Evolutionary conservation across 2,797 vertebrate species (phyloP), one percentile per base, ranked within the genome.

Genomic region (Anas acuta): DNA sequence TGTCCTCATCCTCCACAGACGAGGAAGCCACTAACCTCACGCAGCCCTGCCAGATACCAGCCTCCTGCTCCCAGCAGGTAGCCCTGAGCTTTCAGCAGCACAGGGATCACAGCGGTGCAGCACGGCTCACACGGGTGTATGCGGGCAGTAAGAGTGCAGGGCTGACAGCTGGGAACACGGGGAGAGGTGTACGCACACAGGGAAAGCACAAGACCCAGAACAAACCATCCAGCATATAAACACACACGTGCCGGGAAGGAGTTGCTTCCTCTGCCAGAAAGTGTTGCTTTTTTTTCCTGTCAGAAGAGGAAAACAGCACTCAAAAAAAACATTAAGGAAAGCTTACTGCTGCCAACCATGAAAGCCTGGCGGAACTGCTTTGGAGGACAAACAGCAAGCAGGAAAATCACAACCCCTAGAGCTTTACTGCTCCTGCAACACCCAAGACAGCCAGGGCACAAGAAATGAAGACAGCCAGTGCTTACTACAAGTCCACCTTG

Each of bases 21-120:
- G 47, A 85, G 66, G 57, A 20, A 17, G 47, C 0, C 1, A n/a
- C 28, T 0, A 0, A 51, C 57, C 61, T 64, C 57, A 2, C 0
- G 5, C 41, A 72, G 51, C 54, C 37, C 28, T 78, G 80, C 37
- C 51, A 76, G 58, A 71, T 56, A 77, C 32, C 58, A 84, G 85
- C 57, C 54, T 57, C 69, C 28, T 8, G 30, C 51, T 75, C n/a
- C 8, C 65, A 21, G 28, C 6, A 8, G 57, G 25, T 16, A 81
- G 65, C 54, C 58, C 62, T 28, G 64, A 3, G 17, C 85, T 45
- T 53, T 41, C 79, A 51, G 85, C 51, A 76, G 30, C 35, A 13
- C 47, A n/a, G 26, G 58, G 28, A 53, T 35, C 49, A 33, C 47
- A 39, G 5, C 1, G 66, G 49, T 72, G 66, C 70, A 64, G 56